Evolutionary conservation across 2,113 vertebrate species (phyloP).

Genomic region (Fulmarus glacialis): DNA sequence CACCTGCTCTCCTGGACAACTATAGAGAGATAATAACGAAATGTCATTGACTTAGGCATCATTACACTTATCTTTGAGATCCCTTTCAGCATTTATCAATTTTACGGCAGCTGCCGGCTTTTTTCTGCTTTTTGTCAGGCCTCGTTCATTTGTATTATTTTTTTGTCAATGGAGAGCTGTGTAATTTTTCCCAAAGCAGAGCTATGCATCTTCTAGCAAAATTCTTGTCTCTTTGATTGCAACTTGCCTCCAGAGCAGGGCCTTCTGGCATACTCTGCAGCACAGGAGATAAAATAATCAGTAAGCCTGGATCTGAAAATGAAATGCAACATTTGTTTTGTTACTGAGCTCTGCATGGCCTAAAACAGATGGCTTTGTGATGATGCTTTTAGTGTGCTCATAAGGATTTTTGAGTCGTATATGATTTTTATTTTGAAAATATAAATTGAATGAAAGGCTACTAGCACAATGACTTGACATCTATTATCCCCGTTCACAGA

Average conservation of each 20-base stretch:
- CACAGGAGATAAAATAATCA: constrained; percentile 72
- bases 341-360: background rate
- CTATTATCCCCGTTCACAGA: constrained; percentile 9
- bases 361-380: constrained; percentile 37
- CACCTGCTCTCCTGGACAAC: background rate
- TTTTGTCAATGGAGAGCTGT: constrained; percentile 42
- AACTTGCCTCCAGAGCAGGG: constrained; percentile 44
- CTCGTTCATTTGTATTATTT: constrained; percentile 69
- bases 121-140: constrained; percentile 33
- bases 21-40: constrained; percentile 23
- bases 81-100: constrained; percentile 52
- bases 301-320: constrained; percentile 64
- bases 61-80: constrained; percentile 48
- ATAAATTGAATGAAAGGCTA: constrained; percentile 5
- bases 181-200: constrained; percentile 56
- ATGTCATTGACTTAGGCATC: constrained; percentile 40
- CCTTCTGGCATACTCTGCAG: constrained; percentile 41
- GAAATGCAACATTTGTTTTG: constrained; percentile 67
- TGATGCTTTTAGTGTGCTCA: background rate
- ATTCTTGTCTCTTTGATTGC: constrained; percentile 67
- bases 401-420: background rate
- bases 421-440: constrained; percentile 37
- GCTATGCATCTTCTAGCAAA: constrained; percentile 51
- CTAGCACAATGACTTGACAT: background rate
- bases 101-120: constrained; percentile 24